Conservation (phyloP, 1,140 invertebrate genomes). For the Aphaenogaster floridana region DNA sequence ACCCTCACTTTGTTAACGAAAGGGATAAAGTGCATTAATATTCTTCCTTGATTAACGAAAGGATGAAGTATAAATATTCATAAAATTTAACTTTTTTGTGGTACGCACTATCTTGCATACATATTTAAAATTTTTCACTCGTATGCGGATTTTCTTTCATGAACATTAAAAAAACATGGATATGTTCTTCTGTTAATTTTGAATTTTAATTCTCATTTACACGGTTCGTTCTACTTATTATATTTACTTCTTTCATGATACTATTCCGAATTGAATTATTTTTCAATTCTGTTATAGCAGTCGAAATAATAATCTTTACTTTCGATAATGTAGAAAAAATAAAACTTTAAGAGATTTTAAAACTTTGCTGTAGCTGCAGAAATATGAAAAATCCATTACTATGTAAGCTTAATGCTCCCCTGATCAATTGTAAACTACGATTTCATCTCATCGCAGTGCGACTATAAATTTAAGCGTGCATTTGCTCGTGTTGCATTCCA, state of each 20-base stretch:
- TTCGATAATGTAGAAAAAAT: background rate
- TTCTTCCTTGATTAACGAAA: slow-evolving; percentile 5
- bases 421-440: slow-evolving; percentile 27
- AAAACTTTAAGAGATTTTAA: background rate
- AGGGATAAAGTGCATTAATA: background rate
- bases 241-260: background rate
- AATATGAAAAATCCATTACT: background rate
- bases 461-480: slow-evolving; percentile 7
- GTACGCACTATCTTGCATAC: background rate
- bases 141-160: background rate
- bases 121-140: slow-evolving; percentile 4
- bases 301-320: background rate
- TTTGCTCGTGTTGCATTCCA: background rate
- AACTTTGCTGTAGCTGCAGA: background rate
- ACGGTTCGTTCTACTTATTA: background rate
- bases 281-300: background rate
- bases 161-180: background rate
- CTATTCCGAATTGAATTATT: background rate
- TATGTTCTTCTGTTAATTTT: background rate
- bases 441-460: background rate
- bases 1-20: slow-evolving; percentile 13
- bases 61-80: background rate
- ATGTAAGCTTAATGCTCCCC: background rate
- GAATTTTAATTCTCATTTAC: background rate
- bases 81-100: background rate